These are phyloP conservation scores for Habrosyne pyritoides DNA, from an alignment of 2,888 invertebrate species.

Conservation along the genomic window DNA sequence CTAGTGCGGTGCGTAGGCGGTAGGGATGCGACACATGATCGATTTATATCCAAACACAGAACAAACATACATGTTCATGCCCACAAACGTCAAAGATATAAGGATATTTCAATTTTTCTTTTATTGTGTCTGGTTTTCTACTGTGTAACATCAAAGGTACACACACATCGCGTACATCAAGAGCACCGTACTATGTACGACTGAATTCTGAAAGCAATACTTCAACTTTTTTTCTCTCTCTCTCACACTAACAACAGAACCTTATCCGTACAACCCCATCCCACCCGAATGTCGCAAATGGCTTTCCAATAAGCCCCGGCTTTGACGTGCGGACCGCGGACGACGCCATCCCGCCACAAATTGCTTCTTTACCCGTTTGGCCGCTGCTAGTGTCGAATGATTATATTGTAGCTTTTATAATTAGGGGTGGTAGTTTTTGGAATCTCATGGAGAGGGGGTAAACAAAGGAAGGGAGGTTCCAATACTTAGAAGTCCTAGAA, in stretches of 20 bases:
- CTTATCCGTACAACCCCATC: constrained; percentile 15
- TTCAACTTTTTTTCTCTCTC: neutral
- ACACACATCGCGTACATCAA: no score
- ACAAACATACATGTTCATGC: no score
- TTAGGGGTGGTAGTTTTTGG: constrained; percentile 7
- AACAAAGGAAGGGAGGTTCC: neutral
- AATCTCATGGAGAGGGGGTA: no score
- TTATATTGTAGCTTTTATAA: constrained; percentile 13
- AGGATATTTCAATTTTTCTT: no score
- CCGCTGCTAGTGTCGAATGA: constrained; percentile 11
- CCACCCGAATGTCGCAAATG: constrained; percentile 48
- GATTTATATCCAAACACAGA: no score
- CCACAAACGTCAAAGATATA: no score
- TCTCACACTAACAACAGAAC: constrained; percentile 20
- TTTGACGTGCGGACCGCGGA: constrained; percentile 36
- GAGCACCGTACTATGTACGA: no score
- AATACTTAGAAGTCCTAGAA: no score
- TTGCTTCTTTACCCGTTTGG: constrained; percentile 16
- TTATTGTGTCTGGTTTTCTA: no score
- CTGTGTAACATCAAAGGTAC: no score
- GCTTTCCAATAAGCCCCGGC: constrained; percentile 64
- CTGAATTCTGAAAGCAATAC: neutral
- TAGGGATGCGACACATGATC: no score
- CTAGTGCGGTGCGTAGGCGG: no score
- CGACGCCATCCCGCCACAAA: constrained; percentile 24